These are phyloP conservation scores for Sinocyclocheilus anophthalmus DNA, from an alignment of 2,113 vertebrate genomes.

Conservation along the genomic window DNA sequence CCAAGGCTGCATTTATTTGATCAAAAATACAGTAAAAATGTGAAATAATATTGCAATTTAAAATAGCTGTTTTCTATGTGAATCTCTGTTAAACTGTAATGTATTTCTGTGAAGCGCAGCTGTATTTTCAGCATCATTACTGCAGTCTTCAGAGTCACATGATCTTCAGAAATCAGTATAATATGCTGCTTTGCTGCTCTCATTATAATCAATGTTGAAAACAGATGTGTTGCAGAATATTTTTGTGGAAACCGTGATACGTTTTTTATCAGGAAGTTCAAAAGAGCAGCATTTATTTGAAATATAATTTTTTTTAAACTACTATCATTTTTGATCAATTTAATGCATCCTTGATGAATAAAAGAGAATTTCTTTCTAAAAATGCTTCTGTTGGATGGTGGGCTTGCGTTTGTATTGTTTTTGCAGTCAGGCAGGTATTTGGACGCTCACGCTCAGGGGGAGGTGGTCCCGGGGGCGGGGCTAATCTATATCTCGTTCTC, in stretches of 20 bases:
- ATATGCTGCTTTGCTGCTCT: background rate
- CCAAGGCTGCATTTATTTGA: background rate
- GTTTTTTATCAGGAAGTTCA: background rate
- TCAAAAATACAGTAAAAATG: background rate
- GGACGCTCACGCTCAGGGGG: slow-evolving; percentile 18
- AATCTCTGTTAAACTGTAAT: background rate
- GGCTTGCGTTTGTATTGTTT: slow-evolving; percentile 10
- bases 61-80: background rate
- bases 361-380: background rate
- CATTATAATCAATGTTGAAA: background rate
- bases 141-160: slow-evolving; percentile 1
- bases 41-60: background rate
- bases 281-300: background rate
- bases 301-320: background rate
- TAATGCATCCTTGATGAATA: background rate
- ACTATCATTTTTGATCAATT: background rate
- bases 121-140: background rate
- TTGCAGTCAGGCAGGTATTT: slow-evolving; percentile 31
- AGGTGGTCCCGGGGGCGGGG: slow-evolving; percentile 32
- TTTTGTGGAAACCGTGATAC: background rate
- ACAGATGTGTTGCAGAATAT: background rate
- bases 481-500: slow-evolving; percentile 34
- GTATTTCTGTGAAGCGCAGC: background rate
- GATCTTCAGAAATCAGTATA: background rate
- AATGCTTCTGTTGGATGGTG: background rate